Percentiles rank a stretch among this genome's conserved stretches.
Conservation (phyloP, 2,797 vertebrate species). For the Rhyacichthys aspro region DNA sequence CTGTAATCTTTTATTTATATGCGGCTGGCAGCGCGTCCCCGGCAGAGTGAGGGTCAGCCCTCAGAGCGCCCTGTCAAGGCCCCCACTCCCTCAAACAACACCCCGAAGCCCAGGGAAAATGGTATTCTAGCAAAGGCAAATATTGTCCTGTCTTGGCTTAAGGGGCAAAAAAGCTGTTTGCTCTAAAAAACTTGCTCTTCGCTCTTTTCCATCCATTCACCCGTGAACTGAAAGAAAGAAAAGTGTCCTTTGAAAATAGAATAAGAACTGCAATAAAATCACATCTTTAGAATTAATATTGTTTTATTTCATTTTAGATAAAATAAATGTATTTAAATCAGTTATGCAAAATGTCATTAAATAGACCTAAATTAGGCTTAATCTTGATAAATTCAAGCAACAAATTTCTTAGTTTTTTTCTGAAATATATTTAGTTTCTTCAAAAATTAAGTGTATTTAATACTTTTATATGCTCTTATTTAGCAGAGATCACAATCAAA, state of each 20-base stretch:
- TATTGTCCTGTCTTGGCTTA: conserved; percentile 93
- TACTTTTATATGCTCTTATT: no score
- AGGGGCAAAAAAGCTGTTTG: conserved; percentile 89
- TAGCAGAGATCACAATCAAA: no score
- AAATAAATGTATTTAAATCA: conserved; percentile 18
- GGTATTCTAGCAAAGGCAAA: conserved; percentile 99
- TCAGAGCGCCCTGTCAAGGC: conserved; percentile 85
- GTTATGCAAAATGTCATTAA: no score
- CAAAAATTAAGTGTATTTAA: not conserved
- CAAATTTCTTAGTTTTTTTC: no score
- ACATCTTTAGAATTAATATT: not conserved
- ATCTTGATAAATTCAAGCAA: no score
- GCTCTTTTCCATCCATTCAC: conserved; percentile 65
- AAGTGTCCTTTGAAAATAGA: conserved; percentile 11
- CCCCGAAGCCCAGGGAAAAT: conserved; percentile 94
- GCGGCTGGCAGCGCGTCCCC: conserved; percentile 86
- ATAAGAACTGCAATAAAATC: conserved; percentile 9
- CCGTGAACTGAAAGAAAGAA: conserved; percentile 34
- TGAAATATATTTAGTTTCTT: no score
- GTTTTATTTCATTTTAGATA: not conserved
- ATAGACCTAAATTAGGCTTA: no score
- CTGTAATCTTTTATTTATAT: conserved; percentile 99
- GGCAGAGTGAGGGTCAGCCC: conserved; percentile 87
- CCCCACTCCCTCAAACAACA: conserved; percentile 88
- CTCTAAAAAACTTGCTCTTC: conserved; percentile 83